Conservation (phyloP, 1,140 invertebrate species). For the Procambarus virginalis region DNA sequence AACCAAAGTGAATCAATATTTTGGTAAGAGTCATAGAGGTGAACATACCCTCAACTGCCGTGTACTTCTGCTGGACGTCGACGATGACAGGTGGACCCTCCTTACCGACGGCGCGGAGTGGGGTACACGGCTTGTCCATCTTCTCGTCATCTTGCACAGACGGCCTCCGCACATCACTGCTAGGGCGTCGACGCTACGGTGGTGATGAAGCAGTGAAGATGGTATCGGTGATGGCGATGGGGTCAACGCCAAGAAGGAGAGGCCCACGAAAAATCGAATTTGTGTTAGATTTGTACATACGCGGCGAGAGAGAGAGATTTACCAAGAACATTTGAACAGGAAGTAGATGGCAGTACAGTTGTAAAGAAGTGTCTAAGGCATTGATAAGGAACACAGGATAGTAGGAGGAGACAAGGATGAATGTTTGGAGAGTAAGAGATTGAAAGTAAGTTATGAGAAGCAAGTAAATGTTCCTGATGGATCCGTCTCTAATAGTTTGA, state of each 20-base stretch:
- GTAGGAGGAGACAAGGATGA: conserved; percentile 16
- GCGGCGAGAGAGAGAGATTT: conserved; percentile 1
- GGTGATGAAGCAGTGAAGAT: neutral
- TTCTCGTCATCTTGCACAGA: conserved; percentile 92
- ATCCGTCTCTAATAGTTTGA: neutral
- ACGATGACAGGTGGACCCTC: conserved; percentile 89
- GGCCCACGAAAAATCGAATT: neutral
- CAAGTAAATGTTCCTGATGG: neutral
- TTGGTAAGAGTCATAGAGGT: neutral
- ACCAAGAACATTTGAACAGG: neutral
- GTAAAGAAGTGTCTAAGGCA: neutral
- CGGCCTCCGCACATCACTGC: conserved; percentile 87
- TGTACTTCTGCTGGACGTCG: conserved; percentile 91
- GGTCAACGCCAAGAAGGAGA: neutral
- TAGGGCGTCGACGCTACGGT: conserved; percentile 86
- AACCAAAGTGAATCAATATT: no score
- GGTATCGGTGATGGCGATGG: neutral
- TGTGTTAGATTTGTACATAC: conserved; percentile 3
- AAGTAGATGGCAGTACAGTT: neutral
- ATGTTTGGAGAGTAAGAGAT: conserved; percentile 10
- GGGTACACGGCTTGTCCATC: conserved; percentile 93
- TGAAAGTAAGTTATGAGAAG: neutral
- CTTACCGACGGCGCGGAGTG: conserved; percentile 84
- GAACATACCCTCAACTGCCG: conserved; percentile 88
- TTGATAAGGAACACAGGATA: neutral